Base-by-base conservation (phyloP, 1,140 invertebrate genomes). In the Bombus breviceps region DNA sequence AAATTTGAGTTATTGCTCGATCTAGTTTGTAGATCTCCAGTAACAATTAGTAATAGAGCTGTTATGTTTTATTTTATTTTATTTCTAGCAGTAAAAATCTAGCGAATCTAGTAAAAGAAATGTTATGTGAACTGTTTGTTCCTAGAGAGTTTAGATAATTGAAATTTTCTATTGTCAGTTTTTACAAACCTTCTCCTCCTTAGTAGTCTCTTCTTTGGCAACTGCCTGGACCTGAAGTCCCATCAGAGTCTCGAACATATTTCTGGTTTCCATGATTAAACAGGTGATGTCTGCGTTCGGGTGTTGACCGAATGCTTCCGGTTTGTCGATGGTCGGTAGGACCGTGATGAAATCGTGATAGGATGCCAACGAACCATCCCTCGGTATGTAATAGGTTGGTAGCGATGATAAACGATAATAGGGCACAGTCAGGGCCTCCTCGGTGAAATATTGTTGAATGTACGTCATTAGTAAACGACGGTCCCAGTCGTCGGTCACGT, bases 401-500 rank as follows among this genome's bases (percentile, higher is more conserved):
- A 98, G 93, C 3, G 96, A 94, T 3, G 97, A 97, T 66, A 98
- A 93, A 96, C 97, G 97, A 94, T 97, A 98, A 93, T 97, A 97
- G 1, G 96, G 95, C 0, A 94, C 93, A 34, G 95, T 96, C 13
- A 98, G 92, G 2, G 96, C 96, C 62, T 97, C 96, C 25, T 97
- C 97, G 86, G 96, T 97, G 94, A 98, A 98, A 95, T 96, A 98
- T 92, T 98, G 97, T 92, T 97, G 97, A 77, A 98, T 97, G 92
- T 98, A 98, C 2, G 97, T 98, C 81, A 96, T 96, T 32, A 98
- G 90, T 34, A 99, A 96, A 28, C 97, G 95, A 89, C 98, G 96
- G 95, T 99, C 98, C 98, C 98, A 99, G 93, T 99, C 98, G 93
- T 99, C 98, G 8, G 98, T 99, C 79, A 99, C 98, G 94, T 99